These are phyloP conservation scores for Vipera latastei DNA, from an alignment of 2,797 vertebrate genomes.

Conservation along the genomic window DNA sequence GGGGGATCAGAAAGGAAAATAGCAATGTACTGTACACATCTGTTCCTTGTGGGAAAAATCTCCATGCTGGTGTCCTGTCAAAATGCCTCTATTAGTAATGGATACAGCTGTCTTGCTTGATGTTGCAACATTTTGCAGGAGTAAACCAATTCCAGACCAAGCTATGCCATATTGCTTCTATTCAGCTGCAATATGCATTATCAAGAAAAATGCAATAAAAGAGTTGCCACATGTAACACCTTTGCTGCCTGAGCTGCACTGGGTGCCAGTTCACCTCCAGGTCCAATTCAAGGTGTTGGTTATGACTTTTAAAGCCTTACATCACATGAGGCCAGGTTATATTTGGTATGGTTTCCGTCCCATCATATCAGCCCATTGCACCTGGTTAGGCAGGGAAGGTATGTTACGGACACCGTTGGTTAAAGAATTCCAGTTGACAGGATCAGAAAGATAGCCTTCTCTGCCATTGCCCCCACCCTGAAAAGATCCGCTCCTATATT, in stretches of 20 bases:
- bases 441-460: not conserved
- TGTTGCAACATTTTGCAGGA: slow-evolving; percentile 49
- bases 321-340: not conserved
- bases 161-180: slow-evolving; percentile 53
- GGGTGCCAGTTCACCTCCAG: not conserved
- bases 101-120: slow-evolving; percentile 68
- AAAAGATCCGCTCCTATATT: not conserved
- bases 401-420: not conserved
- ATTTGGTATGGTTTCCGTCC: not conserved
- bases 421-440: not conserved
- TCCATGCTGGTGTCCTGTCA: slow-evolving; percentile 60
- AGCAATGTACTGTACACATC: slow-evolving; percentile 51
- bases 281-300: not conserved
- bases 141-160: slow-evolving; percentile 39
- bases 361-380: not conserved
- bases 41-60: slow-evolving; percentile 56
- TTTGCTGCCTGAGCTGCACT: not conserved
- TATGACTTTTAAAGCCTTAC: not conserved
- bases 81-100: slow-evolving; percentile 65
- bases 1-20: slow-evolving; percentile 2
- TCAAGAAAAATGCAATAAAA: slow-evolving; percentile 54
- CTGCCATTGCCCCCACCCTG: not conserved
- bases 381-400: not conserved
- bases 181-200: slow-evolving; percentile 53
- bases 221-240: not conserved